These are phyloP conservation scores for Drosophila parabipectinata DNA, from an alignment of 1,140 invertebrate genomes.

Conservation along the genomic window DNA sequence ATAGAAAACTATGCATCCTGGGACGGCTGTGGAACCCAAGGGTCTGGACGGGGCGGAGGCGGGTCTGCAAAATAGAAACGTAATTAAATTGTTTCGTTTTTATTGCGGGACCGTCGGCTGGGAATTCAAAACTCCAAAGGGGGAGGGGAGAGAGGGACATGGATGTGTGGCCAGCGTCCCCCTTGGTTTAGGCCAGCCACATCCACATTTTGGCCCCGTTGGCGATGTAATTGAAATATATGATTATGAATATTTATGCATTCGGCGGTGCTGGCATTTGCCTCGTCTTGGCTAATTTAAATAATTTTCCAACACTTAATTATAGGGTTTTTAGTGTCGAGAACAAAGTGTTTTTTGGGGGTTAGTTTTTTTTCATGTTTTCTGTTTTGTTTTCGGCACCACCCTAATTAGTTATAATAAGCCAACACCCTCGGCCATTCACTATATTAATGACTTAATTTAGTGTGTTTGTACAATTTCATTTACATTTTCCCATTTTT, in stretches of 20 bases:
- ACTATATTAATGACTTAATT: slow-evolving; percentile 34
- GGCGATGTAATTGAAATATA: slow-evolving; percentile 83
- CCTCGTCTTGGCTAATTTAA: slow-evolving; percentile 55
- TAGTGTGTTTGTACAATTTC: slow-evolving; percentile 19
- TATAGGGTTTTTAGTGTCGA: slow-evolving; percentile 61
- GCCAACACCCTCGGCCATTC: slow-evolving; percentile 15
- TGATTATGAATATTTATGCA: slow-evolving; percentile 84
- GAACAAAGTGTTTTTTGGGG: slow-evolving; percentile 63
- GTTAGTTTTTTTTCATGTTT: slow-evolving; percentile 8
- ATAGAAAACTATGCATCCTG: slow-evolving; percentile 60
- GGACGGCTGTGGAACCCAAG: neutral
- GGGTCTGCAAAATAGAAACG: slow-evolving; percentile 56
- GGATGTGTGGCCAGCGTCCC: neutral
- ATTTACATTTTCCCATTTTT: slow-evolving; percentile 20
- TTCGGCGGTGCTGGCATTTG: slow-evolving; percentile 28
- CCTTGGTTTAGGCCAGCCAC: neutral
- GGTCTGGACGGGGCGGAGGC: neutral
- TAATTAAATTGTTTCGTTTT: slow-evolving; percentile 80
- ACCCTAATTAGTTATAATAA: slow-evolving; percentile 75
- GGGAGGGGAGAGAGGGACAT: neutral
- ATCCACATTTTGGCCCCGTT: slow-evolving; percentile 18
- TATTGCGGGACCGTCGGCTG: slow-evolving; percentile 56
- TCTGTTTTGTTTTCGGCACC: slow-evolving; percentile 31
- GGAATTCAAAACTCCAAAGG: slow-evolving; percentile 6
- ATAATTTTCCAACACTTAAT: slow-evolving; percentile 78